Percentiles rank a stretch among this genome's conserved stretches.
phyloP scores from a whole-genome alignment of 1,140 invertebrate genomes.

The Drosophila kohkoa region DNA sequence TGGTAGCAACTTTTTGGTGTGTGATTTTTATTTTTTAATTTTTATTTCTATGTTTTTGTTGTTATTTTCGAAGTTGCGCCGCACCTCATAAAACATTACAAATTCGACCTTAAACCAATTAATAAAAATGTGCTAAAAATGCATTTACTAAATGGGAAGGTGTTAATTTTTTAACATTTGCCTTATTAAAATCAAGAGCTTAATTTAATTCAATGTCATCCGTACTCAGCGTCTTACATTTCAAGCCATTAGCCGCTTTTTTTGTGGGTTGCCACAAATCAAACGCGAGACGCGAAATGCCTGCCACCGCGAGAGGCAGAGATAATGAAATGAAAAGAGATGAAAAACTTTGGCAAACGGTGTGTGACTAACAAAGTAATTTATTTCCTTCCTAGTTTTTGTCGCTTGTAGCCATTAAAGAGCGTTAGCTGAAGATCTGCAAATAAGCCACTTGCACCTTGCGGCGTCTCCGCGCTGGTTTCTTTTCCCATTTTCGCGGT shows the following conservation, averaged over 20 bases:
- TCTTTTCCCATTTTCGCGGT: slow-evolving; percentile 23
- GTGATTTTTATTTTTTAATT: slow-evolving; percentile 3
- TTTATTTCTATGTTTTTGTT: background rate
- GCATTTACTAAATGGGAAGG: slow-evolving; percentile 63
- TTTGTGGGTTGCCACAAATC: slow-evolving; percentile 56
- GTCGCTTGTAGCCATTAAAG: slow-evolving; percentile 73
- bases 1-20: slow-evolving; percentile 8
- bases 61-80: background rate
- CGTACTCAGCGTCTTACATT: slow-evolving; percentile 48
- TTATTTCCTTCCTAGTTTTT: slow-evolving; percentile 81
- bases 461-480: slow-evolving; percentile 15
- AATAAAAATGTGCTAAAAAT: slow-evolving; percentile 64
- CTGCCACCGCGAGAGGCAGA: slow-evolving; percentile 34
- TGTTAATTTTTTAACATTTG: slow-evolving; percentile 65
- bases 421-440: slow-evolving; percentile 64
- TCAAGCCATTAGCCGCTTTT: slow-evolving; percentile 45
- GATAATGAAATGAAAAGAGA: slow-evolving; percentile 45
- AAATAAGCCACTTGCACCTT: slow-evolving; percentile 69
- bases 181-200: slow-evolving; percentile 7
- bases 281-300: slow-evolving; percentile 47
- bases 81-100: slow-evolving; percentile 66
- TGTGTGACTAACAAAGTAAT: slow-evolving; percentile 58
- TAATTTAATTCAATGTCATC: slow-evolving; percentile 69
- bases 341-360: slow-evolving; percentile 28
- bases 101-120: slow-evolving; percentile 64